A percentile compares a stretch with the other conserved stretches of the same genome.
Evolutionary conservation across 2,888 invertebrate species (phyloP).

Genomic region (Eucriotettix oculatus): DNA sequence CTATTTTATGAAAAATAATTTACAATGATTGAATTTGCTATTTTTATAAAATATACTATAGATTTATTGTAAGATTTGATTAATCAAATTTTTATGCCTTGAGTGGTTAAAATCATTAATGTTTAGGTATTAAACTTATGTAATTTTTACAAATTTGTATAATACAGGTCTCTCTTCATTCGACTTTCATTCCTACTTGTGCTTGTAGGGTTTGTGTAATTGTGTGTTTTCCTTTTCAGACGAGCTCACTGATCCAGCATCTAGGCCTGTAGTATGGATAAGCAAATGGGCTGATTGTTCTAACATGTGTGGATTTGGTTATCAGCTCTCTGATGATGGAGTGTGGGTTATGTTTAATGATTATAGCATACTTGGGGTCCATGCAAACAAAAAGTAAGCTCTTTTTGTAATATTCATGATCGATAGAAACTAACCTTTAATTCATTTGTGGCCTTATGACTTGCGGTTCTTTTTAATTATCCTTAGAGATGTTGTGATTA

Average conservation of each 20-base stretch:
- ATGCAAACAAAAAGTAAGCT: slow-evolving; percentile 77
- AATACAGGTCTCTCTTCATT: too few relatives aligned
- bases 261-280: slow-evolving; percentile 92
- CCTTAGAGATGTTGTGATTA: too few relatives aligned
- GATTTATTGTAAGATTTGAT: too few relatives aligned
- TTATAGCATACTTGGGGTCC: slow-evolving; percentile 82
- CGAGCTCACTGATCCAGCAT: slow-evolving; percentile 87
- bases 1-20: too few relatives aligned
- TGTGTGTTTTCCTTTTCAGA: slow-evolving; percentile 34
- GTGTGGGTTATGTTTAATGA: slow-evolving; percentile 99
- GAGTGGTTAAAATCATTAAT: too few relatives aligned
- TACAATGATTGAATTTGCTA: too few relatives aligned
- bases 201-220: neutral
- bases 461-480: too few relatives aligned
- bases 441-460: too few relatives aligned
- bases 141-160: neutral
- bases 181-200: too few relatives aligned
- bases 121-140: slow-evolving; percentile 18
- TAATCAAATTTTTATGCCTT: too few relatives aligned
- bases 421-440: too few relatives aligned
- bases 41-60: too few relatives aligned
- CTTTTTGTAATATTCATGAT: neutral
- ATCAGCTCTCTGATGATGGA: slow-evolving; percentile 95
- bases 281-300: slow-evolving; percentile 99
- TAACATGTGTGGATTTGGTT: slow-evolving; percentile 98